Base-by-base conservation (phyloP, 30 jellyfish, hydroid and myxozoan species). In the Turritopsis dohrnii region DNA sequence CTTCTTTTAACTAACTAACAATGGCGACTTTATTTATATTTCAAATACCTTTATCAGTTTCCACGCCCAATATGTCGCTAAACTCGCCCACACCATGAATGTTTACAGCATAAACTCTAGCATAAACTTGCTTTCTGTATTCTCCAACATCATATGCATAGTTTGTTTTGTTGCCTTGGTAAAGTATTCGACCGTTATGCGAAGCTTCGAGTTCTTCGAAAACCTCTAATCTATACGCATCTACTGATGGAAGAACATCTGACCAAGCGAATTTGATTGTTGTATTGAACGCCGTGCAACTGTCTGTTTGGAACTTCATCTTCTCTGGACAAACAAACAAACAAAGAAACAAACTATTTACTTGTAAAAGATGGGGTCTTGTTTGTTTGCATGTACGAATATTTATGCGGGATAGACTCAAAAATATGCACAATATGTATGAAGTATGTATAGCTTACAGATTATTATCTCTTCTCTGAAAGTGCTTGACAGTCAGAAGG, bases 41-140 rank as follows among this genome's bases (percentile, higher is more conserved):
- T 28, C 60, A 17, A 86, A 23, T 18, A 84, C 96, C 96, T 79
- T 85, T 85, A 13, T 82, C 54, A 54, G 96, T 83, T 31, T 79
- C 53, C 23, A 88, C 66, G 24, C 71, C 18, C 18, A 88, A 16
- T 71, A 82, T 86, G 74, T 83, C 85, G 52, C 96, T 88, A 27
- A 89, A 86, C 75, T 71, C 72, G 52, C 96, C 89, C 28, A 54
- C 84, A 0, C 96, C 96, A 28, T 76, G 74, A 31, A 79, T 27
- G 76, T 88, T 88, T 8, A 88, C 86, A 54, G 89, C 82, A 22
- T 74, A 82, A 0, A 88, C 86, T 66, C 96, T 30, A 8, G 89
- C 93, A 41, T 54, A 72, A 28, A 83, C 52, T n/a, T 72, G 79
- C 30, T 81, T 71, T 13, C 72, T 60, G 82, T 88, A 88, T 22